phyloP scores from a whole-genome alignment of 2,888 invertebrate species.

The Cryptophagus acutangulus region DNA sequence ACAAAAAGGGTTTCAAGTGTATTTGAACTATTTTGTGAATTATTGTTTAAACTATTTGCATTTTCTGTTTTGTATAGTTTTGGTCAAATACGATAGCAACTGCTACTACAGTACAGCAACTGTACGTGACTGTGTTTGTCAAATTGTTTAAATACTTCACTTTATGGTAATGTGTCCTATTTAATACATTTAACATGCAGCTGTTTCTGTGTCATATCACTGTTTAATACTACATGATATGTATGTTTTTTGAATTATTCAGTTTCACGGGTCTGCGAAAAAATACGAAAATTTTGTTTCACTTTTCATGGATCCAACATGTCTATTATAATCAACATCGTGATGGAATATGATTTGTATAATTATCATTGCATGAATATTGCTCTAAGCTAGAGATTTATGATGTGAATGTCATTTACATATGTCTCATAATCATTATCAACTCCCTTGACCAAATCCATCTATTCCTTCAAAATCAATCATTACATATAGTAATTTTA shows the following conservation, averaged over 20 bases:
- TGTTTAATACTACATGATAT: conserved; percentile 3
- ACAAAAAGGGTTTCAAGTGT: too few relatives aligned
- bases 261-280: neutral
- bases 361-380: conserved; percentile 4
- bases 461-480: too few relatives aligned
- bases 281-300: neutral
- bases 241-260: conserved; percentile 1
- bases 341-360: conserved; percentile 2
- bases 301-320: neutral
- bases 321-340: neutral
- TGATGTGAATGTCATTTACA: conserved; percentile 6
- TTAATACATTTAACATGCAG: conserved; percentile 7
- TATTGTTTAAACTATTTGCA: neutral
- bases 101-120: neutral
- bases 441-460: conserved; percentile 8
- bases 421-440: conserved; percentile 7
- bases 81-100: neutral
- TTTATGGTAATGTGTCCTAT: conserved; percentile 8
- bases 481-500: neutral
- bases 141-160: conserved; percentile 11
- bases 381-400: conserved; percentile 6
- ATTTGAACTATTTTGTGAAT: neutral
- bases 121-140: conserved; percentile 7
- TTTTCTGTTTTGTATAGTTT: neutral
- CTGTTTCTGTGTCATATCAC: conserved; percentile 2